Percentiles rank a stretch among this genome's conserved stretches.
These are phyloP conservation scores for Ailuropoda melanoleuca DNA, from an alignment of 2,113 vertebrate species.

Conservation along the genomic window DNA sequence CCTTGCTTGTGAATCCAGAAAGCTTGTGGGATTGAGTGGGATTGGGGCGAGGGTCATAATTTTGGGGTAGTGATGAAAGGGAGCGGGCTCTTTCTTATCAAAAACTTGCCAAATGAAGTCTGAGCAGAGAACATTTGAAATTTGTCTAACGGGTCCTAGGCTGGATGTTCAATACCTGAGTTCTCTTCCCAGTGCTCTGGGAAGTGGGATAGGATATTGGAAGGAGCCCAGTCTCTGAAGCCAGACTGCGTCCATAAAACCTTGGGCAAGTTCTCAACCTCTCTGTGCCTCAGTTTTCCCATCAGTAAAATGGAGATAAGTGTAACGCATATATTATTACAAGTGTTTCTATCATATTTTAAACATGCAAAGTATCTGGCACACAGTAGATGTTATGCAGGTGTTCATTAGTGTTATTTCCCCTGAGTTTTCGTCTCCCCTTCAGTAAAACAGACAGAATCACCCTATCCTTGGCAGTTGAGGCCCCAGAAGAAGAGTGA, in stretches of 20 bases:
- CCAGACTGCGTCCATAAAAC: background rate
- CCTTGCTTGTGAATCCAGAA: background rate
- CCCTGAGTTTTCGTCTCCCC: background rate
- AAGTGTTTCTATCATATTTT: background rate
- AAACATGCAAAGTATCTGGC: background rate
- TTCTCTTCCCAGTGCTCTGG: background rate
- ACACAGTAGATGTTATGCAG: no score
- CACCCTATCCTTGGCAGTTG: background rate
- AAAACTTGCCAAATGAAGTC: background rate
- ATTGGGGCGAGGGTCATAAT: accelerated
- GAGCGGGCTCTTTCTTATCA: background rate
- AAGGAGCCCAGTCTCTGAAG: background rate
- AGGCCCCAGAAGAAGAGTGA: background rate
- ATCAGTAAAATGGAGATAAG: background rate
- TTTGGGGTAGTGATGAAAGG: background rate
- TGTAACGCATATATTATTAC: background rate
- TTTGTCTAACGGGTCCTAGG: background rate
- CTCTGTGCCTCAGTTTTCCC: background rate
- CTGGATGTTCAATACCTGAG: background rate
- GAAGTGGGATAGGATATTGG: background rate
- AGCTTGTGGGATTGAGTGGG: background rate
- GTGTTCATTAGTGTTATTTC: no score
- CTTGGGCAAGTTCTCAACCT: background rate
- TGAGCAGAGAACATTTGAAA: background rate
- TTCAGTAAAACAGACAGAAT: background rate